Percentiles rank a stretch among this genome's conserved stretches.
Conservation (phyloP, 2,113 vertebrate genomes). For the Nesospiza acunhae region DNA sequence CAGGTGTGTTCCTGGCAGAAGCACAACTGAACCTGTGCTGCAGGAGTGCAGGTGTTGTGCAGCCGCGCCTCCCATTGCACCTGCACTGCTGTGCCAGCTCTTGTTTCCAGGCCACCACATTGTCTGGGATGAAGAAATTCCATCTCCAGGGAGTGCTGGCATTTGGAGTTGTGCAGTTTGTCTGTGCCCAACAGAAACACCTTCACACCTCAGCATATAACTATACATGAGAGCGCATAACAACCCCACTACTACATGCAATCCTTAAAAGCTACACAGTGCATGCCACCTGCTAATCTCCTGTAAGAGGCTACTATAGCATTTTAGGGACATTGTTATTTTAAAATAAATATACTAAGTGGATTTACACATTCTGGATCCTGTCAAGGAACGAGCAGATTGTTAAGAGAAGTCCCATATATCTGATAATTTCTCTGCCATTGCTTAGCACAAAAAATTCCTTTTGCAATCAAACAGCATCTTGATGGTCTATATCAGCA, state of each 20-base stretch:
- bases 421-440: background rate
- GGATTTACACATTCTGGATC: background rate
- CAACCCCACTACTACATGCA: rapidly evolving
- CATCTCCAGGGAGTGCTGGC: background rate
- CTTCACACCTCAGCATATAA: background rate
- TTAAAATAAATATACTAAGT: background rate
- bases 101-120: background rate
- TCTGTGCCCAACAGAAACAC: background rate
- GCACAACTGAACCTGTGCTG: background rate
- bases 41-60: background rate
- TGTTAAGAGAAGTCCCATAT: background rate
- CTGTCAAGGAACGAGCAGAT: background rate
- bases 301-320: background rate
- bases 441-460: background rate
- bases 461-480: background rate
- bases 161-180: background rate
- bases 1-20: slow-evolving; percentile 16
- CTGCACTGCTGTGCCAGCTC: background rate
- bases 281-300: background rate
- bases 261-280: background rate
- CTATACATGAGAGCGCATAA: background rate
- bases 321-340: background rate
- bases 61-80: background rate
- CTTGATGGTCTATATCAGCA: background rate
- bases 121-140: background rate